phyloP scores from a whole-genome alignment of 2,888 invertebrate species.

The Ametastegia equiseti region DNA sequence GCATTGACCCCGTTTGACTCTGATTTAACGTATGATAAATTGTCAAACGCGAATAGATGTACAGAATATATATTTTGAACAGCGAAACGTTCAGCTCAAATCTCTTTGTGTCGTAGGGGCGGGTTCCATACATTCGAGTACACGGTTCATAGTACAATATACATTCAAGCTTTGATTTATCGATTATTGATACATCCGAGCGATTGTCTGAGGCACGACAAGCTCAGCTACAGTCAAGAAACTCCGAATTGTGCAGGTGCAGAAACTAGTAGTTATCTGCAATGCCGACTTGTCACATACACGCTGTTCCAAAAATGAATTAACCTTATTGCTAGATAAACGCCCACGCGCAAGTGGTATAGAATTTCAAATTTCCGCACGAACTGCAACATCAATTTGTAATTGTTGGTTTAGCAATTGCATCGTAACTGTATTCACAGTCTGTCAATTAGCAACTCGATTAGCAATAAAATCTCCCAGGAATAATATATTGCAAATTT shows the following conservation, averaged over 20 bases:
- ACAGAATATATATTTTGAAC: background rate
- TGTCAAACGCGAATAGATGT: conserved; percentile 33
- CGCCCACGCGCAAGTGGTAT: background rate
- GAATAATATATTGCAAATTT: background rate
- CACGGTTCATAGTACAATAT: conserved; percentile 28
- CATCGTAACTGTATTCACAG: background rate
- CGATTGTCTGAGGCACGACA: conserved; percentile 30
- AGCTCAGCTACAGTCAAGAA: background rate
- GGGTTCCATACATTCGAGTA: conserved; percentile 35
- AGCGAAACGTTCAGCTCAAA: background rate
- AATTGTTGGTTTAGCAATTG: background rate
- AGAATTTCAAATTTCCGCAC: background rate
- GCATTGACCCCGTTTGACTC: conserved; percentile 42
- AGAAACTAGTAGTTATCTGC: background rate
- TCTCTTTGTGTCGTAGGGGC: conserved; percentile 47
- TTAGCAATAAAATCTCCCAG: conserved; percentile 10
- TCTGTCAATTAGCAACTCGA: background rate
- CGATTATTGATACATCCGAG: conserved; percentile 8
- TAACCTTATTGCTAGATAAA: background rate
- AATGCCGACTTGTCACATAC: background rate
- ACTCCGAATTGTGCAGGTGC: background rate
- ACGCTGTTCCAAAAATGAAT: too few relatives aligned
- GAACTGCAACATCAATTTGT: background rate
- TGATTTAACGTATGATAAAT: conserved; percentile 34
- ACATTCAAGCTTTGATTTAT: conserved; percentile 31